Evolutionary conservation across 2,113 vertebrate species (phyloP).

Genomic region (Marcusenius ussheri): DNA sequence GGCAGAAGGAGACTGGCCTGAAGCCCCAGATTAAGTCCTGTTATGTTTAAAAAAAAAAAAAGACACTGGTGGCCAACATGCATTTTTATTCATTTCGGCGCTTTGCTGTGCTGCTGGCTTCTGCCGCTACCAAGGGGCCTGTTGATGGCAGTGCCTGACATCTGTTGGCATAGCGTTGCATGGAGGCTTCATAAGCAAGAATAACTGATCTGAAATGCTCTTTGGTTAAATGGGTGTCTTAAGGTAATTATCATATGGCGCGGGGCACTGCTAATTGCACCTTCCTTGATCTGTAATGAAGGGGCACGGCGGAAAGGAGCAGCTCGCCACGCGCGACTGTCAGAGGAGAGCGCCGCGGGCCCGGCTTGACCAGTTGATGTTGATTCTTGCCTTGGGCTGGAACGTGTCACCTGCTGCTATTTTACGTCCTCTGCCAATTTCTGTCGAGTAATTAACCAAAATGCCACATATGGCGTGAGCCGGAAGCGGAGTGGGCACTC

Average conservation of each 20-base stretch:
- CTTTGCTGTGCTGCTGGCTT: slow-evolving; percentile 20
- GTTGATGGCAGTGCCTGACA: slow-evolving; percentile 38
- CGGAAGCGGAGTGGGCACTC: slow-evolving; percentile 3
- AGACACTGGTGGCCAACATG: slow-evolving; percentile 12
- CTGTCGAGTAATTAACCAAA: slow-evolving; percentile 34
- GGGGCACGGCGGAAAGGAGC: slow-evolving; percentile 18
- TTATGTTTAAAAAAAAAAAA: slow-evolving; percentile 15
- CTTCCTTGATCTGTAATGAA: slow-evolving; percentile 43
- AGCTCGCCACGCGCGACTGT: not conserved
- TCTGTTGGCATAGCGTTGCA: slow-evolving; percentile 46
- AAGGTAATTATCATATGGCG: slow-evolving; percentile 44
- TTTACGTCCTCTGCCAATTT: slow-evolving; percentile 36
- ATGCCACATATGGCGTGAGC: slow-evolving; percentile 26
- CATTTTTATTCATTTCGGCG: slow-evolving; percentile 25
- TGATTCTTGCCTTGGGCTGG: slow-evolving; percentile 35
- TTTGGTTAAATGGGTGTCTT: slow-evolving; percentile 35
- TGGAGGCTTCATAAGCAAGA: slow-evolving; percentile 36
- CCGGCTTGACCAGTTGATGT: slow-evolving; percentile 38
- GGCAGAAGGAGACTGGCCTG: slow-evolving; percentile 24
- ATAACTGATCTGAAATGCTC: slow-evolving; percentile 39
- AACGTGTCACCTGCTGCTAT: slow-evolving; percentile 37
- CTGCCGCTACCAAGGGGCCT: slow-evolving; percentile 20
- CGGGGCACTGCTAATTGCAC: slow-evolving; percentile 38
- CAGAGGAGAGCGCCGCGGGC: not conserved
- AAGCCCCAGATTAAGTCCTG: slow-evolving; percentile 15